Conservation (phyloP, 1,140 invertebrate genomes). For the Drosophila teissieri region DNA sequence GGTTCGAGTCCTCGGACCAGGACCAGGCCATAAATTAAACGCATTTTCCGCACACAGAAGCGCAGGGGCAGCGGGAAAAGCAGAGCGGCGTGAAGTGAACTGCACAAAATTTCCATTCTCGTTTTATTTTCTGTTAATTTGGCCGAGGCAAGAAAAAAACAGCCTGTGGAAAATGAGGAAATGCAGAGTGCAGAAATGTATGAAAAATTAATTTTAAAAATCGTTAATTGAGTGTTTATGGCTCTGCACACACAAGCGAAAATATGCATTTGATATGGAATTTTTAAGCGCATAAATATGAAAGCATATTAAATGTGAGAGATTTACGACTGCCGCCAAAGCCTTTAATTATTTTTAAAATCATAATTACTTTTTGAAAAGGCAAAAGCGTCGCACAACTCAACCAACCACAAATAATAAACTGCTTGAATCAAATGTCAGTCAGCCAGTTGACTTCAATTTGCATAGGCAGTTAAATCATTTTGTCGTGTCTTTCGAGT, state of each 20-base stretch:
- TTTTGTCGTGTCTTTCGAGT: constrained; percentile 72
- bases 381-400: constrained; percentile 1
- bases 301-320: constrained; percentile 70
- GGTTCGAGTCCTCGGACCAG: constrained; percentile 42
- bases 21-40: constrained; percentile 67
- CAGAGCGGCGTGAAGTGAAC: constrained; percentile 31
- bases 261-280: constrained; percentile 34
- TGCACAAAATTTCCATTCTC: constrained; percentile 59
- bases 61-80: constrained; percentile 8
- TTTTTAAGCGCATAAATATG: constrained; percentile 68
- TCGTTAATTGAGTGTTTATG: constrained; percentile 85
- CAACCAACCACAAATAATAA: constrained; percentile 28
- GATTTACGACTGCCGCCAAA: constrained; percentile 57
- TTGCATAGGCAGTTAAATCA: constrained; percentile 84
- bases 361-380: constrained; percentile 18
- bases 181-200: constrained; percentile 60
- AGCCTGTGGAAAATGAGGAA: constrained; percentile 58
- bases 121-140: constrained; percentile 80
- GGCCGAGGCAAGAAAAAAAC: constrained; percentile 43
- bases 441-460: constrained; percentile 76
- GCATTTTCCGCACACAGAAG: constrained; percentile 65
- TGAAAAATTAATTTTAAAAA: constrained; percentile 84
- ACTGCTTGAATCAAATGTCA: constrained; percentile 70
- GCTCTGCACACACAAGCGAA: constrained; percentile 32
- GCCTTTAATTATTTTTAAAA: constrained; percentile 51